phyloP scores from a whole-genome alignment of 2,113 vertebrate genomes.

The Galbula dea region DNA sequence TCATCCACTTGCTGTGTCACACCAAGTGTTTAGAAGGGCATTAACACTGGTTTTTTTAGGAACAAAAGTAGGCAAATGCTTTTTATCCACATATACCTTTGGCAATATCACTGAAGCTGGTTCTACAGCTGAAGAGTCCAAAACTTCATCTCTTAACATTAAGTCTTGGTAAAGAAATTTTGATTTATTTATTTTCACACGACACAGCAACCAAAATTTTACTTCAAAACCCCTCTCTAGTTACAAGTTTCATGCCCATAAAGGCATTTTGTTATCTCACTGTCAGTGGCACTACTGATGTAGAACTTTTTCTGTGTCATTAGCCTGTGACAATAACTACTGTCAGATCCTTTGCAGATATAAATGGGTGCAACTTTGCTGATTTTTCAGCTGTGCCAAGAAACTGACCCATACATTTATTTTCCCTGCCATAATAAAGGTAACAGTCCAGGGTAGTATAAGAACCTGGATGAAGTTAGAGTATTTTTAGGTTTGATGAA shows the following conservation, averaged over 20 bases:
- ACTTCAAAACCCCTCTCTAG: not conserved
- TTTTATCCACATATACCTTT: fast-evolving
- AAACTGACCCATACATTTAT: not conserved
- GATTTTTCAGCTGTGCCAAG: not conserved
- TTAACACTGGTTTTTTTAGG: fast-evolving
- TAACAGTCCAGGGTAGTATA: not conserved
- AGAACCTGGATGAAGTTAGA: not conserved
- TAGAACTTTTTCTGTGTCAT: not conserved
- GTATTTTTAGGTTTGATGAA: not conserved
- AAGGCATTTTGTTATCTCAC: not conserved
- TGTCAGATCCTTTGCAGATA: not conserved
- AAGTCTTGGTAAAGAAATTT: not conserved
- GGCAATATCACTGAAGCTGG: not conserved
- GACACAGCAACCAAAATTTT: not conserved
- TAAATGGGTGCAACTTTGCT: not conserved
- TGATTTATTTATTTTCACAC: fast-evolving
- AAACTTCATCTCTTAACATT: not conserved
- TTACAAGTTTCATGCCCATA: not conserved
- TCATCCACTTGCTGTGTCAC: not conserved
- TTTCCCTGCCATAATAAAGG: not conserved
- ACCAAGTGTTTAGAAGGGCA: not conserved
- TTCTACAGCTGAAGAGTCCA: not conserved
- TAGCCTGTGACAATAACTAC: not conserved
- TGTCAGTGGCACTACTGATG: not conserved
- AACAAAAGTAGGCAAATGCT: not conserved